Evolutionary conservation across 2,113 vertebrate species (phyloP).

Genomic region (Rhea americana): DNA sequence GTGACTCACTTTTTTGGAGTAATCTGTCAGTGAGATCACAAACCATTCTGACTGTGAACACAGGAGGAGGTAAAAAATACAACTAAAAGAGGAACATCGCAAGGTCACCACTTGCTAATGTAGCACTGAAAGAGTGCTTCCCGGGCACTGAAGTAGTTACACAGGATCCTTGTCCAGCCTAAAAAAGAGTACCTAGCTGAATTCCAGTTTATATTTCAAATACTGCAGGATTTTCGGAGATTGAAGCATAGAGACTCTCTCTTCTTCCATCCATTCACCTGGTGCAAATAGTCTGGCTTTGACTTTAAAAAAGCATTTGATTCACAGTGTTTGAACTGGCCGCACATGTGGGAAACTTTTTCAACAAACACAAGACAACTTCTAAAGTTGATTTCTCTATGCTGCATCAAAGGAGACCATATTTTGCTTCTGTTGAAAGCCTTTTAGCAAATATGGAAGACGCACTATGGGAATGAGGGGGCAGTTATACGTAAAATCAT

Average conservation of each 20-base stretch:
- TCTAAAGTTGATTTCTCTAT: not conserved
- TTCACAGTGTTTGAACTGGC: not conserved
- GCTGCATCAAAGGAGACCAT: not conserved
- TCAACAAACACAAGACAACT: not conserved
- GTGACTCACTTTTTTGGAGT: not conserved
- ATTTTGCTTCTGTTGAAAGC: not conserved
- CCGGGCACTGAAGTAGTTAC: not conserved
- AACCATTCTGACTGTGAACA: not conserved
- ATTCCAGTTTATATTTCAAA: not conserved
- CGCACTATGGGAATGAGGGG: fast-evolving
- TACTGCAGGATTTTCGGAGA: not conserved
- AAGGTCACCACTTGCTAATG: not conserved
- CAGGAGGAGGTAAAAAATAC: not conserved
- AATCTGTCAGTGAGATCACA: not conserved
- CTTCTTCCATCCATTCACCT: not conserved
- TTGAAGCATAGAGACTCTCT: not conserved
- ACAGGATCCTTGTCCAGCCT: not conserved
- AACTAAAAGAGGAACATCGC: not conserved
- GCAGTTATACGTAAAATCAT: not conserved
- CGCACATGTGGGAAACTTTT: not conserved
- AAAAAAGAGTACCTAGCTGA: not conserved
- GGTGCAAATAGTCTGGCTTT: not conserved
- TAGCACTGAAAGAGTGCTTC: not conserved
- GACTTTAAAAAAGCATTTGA: not conserved
- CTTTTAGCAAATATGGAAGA: not conserved